Conservation (phyloP, 2,888 invertebrate species). For the Agrochola macilenta region DNA sequence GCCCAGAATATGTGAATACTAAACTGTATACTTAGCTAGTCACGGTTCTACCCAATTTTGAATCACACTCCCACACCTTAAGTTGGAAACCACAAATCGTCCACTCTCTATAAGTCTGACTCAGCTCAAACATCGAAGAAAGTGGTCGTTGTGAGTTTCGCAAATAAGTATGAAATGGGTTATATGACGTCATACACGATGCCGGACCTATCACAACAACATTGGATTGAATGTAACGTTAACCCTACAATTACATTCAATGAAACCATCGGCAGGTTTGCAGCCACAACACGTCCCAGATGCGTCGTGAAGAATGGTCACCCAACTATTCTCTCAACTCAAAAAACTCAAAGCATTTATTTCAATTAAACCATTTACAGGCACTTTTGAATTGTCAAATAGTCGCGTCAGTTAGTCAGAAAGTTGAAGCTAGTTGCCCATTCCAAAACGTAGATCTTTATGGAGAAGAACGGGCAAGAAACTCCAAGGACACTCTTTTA, state of each 20-base stretch:
- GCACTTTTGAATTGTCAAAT: too few relatives aligned
- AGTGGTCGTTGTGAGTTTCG: slow-evolving; percentile 6
- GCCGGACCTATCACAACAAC: slow-evolving; percentile 18
- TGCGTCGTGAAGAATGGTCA: not conserved
- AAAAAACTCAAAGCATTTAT: too few relatives aligned
- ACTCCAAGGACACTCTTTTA: too few relatives aligned
- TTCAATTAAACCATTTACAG: too few relatives aligned
- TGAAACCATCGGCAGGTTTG: not conserved
- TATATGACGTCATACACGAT: slow-evolving; percentile 10
- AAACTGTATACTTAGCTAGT: slow-evolving; percentile 1
- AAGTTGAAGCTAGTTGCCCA: too few relatives aligned
- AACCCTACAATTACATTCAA: not conserved
- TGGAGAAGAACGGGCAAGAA: too few relatives aligned
- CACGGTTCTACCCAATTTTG: not conserved
- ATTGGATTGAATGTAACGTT: not conserved
- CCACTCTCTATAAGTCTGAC: slow-evolving; percentile 24
- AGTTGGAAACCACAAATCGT: slow-evolving; percentile 7
- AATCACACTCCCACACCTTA: slow-evolving; percentile 24
- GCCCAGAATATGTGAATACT: not conserved
- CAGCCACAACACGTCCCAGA: not conserved
- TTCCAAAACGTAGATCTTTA: too few relatives aligned
- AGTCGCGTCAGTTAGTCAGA: too few relatives aligned
- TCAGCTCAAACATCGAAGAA: slow-evolving; percentile 30
- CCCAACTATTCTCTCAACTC: too few relatives aligned
- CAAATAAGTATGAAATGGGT: slow-evolving; percentile 33